These are phyloP conservation scores for Ceyx erithaca DNA, from an alignment of 2,797 vertebrate species.

Conservation along the genomic window DNA sequence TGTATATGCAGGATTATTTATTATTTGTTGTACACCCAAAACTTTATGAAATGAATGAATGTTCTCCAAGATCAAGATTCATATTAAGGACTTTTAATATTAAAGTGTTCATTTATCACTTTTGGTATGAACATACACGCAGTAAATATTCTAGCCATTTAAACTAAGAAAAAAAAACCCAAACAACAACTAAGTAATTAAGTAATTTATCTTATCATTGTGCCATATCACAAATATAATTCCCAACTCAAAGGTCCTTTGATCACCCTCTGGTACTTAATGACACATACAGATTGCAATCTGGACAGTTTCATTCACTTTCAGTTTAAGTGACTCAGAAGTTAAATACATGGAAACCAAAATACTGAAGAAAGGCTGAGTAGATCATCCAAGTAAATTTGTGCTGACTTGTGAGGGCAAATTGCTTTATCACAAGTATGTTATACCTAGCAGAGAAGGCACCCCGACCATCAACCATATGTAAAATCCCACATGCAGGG, in stretches of 20 bases:
- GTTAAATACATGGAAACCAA: not conserved
- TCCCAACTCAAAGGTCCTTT: not conserved
- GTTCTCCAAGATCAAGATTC: not conserved
- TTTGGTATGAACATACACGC: not conserved
- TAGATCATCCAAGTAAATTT: constrained; percentile 3
- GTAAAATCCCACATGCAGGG: not conserved
- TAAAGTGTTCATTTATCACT: not conserved
- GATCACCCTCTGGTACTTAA: not conserved
- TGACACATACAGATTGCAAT: not conserved
- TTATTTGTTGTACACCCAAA: not conserved
- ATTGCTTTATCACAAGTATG: constrained; percentile 49
- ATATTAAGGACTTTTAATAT: not conserved
- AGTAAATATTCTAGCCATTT: not conserved
- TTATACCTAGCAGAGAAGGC: not conserved
- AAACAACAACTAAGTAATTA: not conserved
- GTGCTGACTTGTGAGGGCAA: constrained; percentile 27
- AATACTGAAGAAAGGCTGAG: not conserved
- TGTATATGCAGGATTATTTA: not conserved
- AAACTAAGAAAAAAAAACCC: not conserved
- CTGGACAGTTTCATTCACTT: not conserved
- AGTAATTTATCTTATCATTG: not conserved
- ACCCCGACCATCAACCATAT: not conserved
- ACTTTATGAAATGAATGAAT: not conserved
- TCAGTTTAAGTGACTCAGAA: not conserved
- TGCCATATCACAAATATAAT: not conserved